Evolutionary conservation across 2,797 vertebrate genomes (phyloP), one percentile per base, ranked within the genome.

Genomic region (Manis javanica): DNA sequence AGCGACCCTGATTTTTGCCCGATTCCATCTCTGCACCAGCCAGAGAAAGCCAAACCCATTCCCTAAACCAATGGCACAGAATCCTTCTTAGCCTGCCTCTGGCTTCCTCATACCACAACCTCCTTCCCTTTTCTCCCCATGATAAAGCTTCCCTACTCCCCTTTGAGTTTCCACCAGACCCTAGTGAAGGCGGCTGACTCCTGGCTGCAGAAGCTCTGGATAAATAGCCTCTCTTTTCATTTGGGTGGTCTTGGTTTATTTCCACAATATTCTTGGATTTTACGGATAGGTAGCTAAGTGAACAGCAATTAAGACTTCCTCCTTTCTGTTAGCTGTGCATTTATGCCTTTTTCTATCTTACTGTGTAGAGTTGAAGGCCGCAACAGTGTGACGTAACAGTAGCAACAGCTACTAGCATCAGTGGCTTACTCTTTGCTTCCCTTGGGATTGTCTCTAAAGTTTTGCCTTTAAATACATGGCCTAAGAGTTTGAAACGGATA

Each of bases 191-290:
- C 10, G 9, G 13, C 14, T 51, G 55, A n/a, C n/a, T 37, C 7
- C 26, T n/a, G 46, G 31, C 24, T 37, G 26, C 3, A 57, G 57
- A 74, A 79, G 57, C 49, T 64, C 66, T 61, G 81, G 85, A n/a
- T 18, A 49, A 72, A 91, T 26, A 55, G 34, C 49, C 15, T 78
- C 64, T 71, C 26, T n/a, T 86, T 85, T 85, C 39, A 37, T 66
- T 24, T 69, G 71, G 21, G 42, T 57, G 26, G 29, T 13, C 51
- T 95, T 86, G 64, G 26, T 85, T 85, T 59, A 39, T 71, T 92
- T 85, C 78, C 78, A 86, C 14, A 83, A 53, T 59, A 78, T 89
- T 85, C 75, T 83, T 94, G 72, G n/a, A 3, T 91, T 96, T 96
- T 89, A 91, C n/a, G 91, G 68, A 12, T 31, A 91, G n/a, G 14